Evolutionary conservation across 2,797 vertebrate genomes (phyloP), one percentile per base, ranked within the genome.

Genomic region (Acropternis orthonyx): DNA sequence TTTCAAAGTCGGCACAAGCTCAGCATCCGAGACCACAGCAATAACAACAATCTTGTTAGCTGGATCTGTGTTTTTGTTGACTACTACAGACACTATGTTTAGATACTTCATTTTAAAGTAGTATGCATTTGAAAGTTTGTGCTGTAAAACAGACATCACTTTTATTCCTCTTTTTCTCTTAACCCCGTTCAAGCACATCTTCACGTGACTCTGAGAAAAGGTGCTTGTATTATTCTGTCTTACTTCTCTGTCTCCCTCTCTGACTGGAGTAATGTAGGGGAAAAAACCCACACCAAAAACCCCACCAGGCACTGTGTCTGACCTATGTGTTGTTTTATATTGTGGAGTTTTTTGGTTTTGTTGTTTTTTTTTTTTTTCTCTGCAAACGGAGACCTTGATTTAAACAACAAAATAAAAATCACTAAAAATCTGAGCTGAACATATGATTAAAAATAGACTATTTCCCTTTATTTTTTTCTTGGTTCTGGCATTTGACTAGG

Each of bases 121-220:
- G 43, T 19, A 36, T 24, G 52, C 34, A 54, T 82, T 79, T 88
- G 77, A 71, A 92, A 85, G 56, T 77, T 78, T 49, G 36, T 69
- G 37, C 73, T 92, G 49, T 92, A 49, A 92, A 96, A 51, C 54
- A 95, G 92, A 77, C 69, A 80, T 68, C 36, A 19, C 41, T 94
- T 97, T 75, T 85, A 56, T 94, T 78, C 21, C 26, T 93, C 32
- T 87, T 92, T 93, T 81, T 71, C 44, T 34, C 36, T 68, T 62
- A 52, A 62, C 44, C 56, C 54, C 14, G 5, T 82, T 81, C 58
- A 62, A 92, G 67, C 67, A 74, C 27, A 80, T 91, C 65, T 85
- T 43, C 26, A 18, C 75, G 54, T 10, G 3, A 75, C 63, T 91
- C 77, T 82, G 67, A 78, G 52, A 80, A 75, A 94, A 83, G 78